Evolutionary conservation across 2,113 vertebrate species (phyloP).

Genomic region (Pomatostomus ruficeps): DNA sequence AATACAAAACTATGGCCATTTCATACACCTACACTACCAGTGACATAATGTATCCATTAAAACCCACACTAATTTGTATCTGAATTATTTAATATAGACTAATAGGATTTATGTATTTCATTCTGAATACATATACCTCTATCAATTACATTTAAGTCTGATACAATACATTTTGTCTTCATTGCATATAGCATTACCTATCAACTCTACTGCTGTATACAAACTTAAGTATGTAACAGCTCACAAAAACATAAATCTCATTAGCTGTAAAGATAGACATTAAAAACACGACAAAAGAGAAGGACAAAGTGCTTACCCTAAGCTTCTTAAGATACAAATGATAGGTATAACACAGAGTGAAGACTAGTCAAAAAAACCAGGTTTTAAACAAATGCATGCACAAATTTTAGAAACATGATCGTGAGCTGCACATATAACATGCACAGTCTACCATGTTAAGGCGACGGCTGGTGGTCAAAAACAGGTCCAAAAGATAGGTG

Average conservation of each 20-base stretch:
- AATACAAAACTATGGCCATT: neutral
- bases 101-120: neutral
- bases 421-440: neutral
- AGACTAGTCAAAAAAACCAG: neutral
- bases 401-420: neutral
- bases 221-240: neutral
- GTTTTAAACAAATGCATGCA: neutral
- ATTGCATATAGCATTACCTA: neutral
- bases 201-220: neutral
- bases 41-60: neutral
- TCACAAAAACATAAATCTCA: constrained; percentile 24
- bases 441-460: accelerated
- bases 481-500: neutral
- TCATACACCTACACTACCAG: neutral
- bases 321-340: constrained; percentile 18
- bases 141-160: neutral
- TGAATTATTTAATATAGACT: neutral
- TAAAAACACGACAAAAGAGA: constrained; percentile 20
- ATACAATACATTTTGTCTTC: neutral
- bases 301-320: constrained; percentile 30
- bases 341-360: neutral
- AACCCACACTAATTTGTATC: neutral
- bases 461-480: neutral
- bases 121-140: neutral
- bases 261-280: constrained; percentile 26